These are phyloP conservation scores for Bruchidius siliquastri DNA, from an alignment of 2,888 invertebrate genomes.

Conservation along the genomic window DNA sequence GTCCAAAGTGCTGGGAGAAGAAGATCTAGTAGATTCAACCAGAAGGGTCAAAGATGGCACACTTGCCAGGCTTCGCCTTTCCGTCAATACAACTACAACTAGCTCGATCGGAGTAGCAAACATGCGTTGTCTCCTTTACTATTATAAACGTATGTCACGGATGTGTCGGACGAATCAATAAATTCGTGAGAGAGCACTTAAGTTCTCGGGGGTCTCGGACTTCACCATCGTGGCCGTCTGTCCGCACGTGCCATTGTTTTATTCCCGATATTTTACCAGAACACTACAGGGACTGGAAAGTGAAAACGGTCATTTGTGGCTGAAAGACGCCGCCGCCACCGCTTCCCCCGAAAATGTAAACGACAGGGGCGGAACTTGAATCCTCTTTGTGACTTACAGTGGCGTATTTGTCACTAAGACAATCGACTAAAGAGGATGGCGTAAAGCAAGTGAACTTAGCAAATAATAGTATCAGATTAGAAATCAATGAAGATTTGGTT, in stretches of 20 bases:
- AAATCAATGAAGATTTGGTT: too few species aligned
- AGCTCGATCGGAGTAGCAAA: too few species aligned
- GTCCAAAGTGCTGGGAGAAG: too few species aligned
- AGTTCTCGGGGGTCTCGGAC: background rate
- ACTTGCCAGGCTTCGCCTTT: too few species aligned
- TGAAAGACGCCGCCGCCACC: slow-evolving; percentile 20
- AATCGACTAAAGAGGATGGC: too few species aligned
- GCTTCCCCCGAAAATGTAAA: slow-evolving; percentile 25
- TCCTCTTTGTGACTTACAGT: background rate
- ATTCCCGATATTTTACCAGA: slow-evolving; percentile 40
- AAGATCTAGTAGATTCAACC: too few species aligned
- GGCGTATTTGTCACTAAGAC: too few species aligned
- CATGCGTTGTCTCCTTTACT: too few species aligned
- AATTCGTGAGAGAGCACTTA: background rate
- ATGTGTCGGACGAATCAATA: background rate
- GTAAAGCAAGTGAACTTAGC: too few species aligned
- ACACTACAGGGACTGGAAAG: slow-evolving; percentile 38
- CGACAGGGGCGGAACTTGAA: slow-evolving; percentile 13
- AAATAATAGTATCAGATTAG: too few species aligned
- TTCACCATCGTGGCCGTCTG: background rate
- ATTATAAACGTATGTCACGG: background rate
- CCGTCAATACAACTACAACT: too few species aligned
- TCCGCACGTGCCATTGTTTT: slow-evolving; percentile 37
- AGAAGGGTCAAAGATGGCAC: too few species aligned
- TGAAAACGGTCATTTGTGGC: slow-evolving; percentile 41